Percentiles rank a stretch among this genome's conserved stretches.
These are phyloP conservation scores for Pinctada fucata DNA, from an alignment of 2,888 invertebrate species.

Conservation along the genomic window DNA sequence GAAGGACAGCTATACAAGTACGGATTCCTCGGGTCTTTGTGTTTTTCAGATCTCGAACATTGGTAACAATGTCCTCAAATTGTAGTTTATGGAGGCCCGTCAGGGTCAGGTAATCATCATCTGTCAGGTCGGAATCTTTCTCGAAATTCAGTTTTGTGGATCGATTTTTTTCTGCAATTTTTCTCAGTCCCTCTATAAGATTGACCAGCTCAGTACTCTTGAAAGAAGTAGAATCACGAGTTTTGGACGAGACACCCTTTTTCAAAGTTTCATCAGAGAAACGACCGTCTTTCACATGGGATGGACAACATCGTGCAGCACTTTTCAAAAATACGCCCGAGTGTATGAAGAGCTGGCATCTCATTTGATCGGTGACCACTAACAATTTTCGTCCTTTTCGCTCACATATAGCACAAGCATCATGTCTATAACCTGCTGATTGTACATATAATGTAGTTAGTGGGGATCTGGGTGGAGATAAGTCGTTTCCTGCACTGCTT, in stretches of 20 bases:
- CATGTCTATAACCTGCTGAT: conserved; percentile 10
- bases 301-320: conserved; percentile 5
- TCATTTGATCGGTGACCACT: conserved; percentile 1
- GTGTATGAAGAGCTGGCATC: conserved; percentile 9
- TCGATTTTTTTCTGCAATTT: not conserved
- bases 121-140: not conserved
- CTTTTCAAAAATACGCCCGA: conserved; percentile 6
- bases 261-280: conserved; percentile 2
- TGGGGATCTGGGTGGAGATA: not conserved
- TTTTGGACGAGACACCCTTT: not conserved
- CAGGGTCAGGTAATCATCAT: conserved; percentile 10
- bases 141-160: conserved; percentile 8
- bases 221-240: not conserved
- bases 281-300: conserved; percentile 8
- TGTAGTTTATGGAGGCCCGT: conserved; percentile 11
- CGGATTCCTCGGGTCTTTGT: not conserved
- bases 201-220: not conserved
- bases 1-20: conserved; percentile 8
- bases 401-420: conserved; percentile 11
- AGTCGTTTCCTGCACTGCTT: not conserved
- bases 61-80: not conserved
- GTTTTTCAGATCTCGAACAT: not conserved
- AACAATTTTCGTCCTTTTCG: not conserved
- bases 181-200: conserved; percentile 7
- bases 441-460: not conserved